Conservation (phyloP, 2,888 invertebrate genomes). For the Neoascia interrupta region DNA sequence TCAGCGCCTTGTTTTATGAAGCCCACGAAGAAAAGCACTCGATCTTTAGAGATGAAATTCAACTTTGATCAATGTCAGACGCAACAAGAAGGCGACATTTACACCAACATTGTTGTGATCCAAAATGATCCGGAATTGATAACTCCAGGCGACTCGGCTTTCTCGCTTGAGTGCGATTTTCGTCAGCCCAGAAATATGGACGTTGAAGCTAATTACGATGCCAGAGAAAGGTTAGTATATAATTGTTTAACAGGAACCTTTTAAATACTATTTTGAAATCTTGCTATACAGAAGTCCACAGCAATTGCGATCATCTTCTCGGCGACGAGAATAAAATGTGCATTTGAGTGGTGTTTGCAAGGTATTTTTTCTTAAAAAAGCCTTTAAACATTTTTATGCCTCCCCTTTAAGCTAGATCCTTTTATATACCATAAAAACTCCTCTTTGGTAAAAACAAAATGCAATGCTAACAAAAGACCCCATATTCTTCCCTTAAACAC, state of each 20-base stretch:
- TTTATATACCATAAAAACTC: not conserved
- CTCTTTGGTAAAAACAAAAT: constrained; percentile 26
- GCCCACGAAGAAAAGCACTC: constrained; percentile 79
- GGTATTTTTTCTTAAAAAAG: constrained; percentile 73
- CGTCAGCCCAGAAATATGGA: constrained; percentile 81
- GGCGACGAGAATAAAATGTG: constrained; percentile 76
- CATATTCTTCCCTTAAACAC: constrained; percentile 70
- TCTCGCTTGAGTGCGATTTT: constrained; percentile 84
- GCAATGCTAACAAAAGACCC: constrained; percentile 35
- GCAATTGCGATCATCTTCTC: constrained; percentile 78
- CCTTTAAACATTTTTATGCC: constrained; percentile 35
- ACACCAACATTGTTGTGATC: constrained; percentile 83
- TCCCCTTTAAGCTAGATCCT: constrained; percentile 32
- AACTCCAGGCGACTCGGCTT: constrained; percentile 84
- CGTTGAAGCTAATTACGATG: constrained; percentile 81
- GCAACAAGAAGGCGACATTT: constrained; percentile 81
- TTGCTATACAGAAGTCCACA: constrained; percentile 76
- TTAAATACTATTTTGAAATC: constrained; percentile 35
- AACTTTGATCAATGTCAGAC: constrained; percentile 82
- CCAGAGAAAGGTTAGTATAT: constrained; percentile 78
- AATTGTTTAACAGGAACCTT: not conserved
- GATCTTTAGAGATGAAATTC: constrained; percentile 81
- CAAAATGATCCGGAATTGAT: constrained; percentile 85
- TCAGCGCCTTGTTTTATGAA: constrained; percentile 82
- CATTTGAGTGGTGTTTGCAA: constrained; percentile 74